A percentile compares a stretch with the other conserved stretches of the same genome.
Evolutionary conservation across 2,888 invertebrate genomes (phyloP).

Genomic region (Dorcus hopei): DNA sequence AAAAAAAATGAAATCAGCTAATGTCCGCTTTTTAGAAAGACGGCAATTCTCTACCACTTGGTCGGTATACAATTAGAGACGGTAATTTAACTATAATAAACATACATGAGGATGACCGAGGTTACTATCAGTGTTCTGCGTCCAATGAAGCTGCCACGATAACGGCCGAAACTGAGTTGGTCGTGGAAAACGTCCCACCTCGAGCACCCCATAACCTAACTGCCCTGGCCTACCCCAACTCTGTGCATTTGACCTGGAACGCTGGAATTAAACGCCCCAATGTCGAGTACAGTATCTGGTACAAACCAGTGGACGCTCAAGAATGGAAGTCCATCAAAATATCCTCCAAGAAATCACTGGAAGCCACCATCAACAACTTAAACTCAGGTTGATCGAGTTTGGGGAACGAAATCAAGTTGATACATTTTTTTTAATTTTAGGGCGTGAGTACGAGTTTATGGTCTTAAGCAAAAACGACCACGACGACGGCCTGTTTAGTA

Average conservation of each 20-base stretch:
- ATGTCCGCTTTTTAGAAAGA: constrained; percentile 60
- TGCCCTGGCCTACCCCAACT: constrained; percentile 67
- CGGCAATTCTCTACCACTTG: constrained; percentile 65
- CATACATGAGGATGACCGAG: constrained; percentile 82
- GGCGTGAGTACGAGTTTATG: constrained; percentile 84
- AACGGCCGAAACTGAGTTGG: constrained; percentile 72
- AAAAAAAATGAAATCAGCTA: neutral
- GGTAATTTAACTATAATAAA: constrained; percentile 81
- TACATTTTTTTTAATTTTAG: constrained; percentile 26
- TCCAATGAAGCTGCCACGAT: constrained; percentile 88
- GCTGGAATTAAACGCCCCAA: constrained; percentile 76
- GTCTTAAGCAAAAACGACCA: constrained; percentile 82
- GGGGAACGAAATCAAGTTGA: no score
- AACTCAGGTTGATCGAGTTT: constrained; percentile 55
- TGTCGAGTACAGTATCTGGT: constrained; percentile 85
- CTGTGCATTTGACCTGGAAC: constrained; percentile 78
- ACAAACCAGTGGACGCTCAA: constrained; percentile 67
- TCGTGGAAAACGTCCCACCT: constrained; percentile 84
- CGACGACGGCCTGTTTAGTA: constrained; percentile 89
- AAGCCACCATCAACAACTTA: constrained; percentile 75
- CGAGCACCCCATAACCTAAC: constrained; percentile 85
- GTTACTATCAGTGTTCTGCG: constrained; percentile 78
- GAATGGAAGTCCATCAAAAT: constrained; percentile 85
- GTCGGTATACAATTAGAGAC: constrained; percentile 64
- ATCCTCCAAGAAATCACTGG: constrained; percentile 66